A percentile compares a stretch with the other conserved stretches of the same genome.
phyloP scores from a whole-genome alignment of 2,113 vertebrate species.

The Gambusia holbrooki region DNA sequence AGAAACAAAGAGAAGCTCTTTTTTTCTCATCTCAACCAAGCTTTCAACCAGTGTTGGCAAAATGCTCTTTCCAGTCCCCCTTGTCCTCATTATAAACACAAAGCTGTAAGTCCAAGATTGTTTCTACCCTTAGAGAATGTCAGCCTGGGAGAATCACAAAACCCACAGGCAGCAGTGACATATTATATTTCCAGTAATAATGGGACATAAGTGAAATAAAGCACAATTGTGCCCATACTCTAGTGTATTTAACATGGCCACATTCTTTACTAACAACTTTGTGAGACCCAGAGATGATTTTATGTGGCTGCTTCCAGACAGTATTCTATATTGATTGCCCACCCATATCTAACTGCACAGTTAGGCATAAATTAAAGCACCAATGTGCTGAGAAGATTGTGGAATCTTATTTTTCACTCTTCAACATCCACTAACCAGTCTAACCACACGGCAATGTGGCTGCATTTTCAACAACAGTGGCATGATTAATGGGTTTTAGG shows the following conservation, averaged over 20 bases:
- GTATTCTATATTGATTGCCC: background rate
- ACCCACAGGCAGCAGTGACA: constrained; percentile 52
- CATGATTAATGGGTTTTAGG: constrained; percentile 76
- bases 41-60: constrained; percentile 58
- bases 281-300: background rate
- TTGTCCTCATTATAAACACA: constrained; percentile 68
- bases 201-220: constrained; percentile 21
- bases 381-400: constrained; percentile 18
- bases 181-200: constrained; percentile 57
- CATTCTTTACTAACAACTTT: background rate
- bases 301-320: background rate
- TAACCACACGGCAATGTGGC: constrained; percentile 14
- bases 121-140: constrained; percentile 47
- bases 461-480: constrained; percentile 42
- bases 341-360: background rate
- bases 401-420: constrained; percentile 7
- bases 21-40: constrained; percentile 50
- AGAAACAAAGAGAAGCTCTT: constrained; percentile 45
- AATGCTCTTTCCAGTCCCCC: constrained; percentile 63
- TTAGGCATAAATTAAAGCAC: constrained; percentile 42
- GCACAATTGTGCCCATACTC: constrained; percentile 22
- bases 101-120: constrained; percentile 61
- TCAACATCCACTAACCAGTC: constrained; percentile 26
- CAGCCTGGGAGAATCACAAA: constrained; percentile 40
- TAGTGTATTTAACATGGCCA: constrained; percentile 2